Conservation (phyloP, 2,113 vertebrate genomes). For the Albula glossodonta region DNA sequence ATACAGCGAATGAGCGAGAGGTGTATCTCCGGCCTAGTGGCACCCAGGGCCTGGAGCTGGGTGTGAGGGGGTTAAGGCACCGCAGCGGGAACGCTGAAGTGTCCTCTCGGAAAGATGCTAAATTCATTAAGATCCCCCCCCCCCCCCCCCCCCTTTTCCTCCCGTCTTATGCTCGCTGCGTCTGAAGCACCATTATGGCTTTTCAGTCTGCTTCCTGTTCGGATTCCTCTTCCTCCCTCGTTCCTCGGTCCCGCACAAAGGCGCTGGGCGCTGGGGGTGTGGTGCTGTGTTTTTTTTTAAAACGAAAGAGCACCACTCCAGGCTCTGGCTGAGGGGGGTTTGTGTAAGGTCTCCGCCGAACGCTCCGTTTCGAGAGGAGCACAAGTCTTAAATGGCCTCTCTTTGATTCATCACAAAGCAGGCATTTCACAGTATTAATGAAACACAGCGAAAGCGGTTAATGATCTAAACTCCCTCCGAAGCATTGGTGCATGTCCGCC, state of each 20-base stretch:
- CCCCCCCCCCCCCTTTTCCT: conserved; percentile 67
- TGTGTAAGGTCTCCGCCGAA: conserved; percentile 76
- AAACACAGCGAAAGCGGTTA: conserved; percentile 83
- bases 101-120: conserved; percentile 72
- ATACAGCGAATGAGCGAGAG: background rate
- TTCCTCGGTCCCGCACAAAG: conserved; percentile 69
- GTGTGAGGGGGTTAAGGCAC: conserved; percentile 24
- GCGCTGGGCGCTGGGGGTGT: conserved; percentile 72
- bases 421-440: conserved; percentile 81
- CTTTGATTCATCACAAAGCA: conserved; percentile 82
- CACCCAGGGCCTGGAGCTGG: background rate
- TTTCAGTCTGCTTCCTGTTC: conserved; percentile 86
- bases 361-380: conserved; percentile 76
- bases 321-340: conserved; percentile 66
- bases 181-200: conserved; percentile 81
- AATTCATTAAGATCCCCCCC: conserved; percentile 73
- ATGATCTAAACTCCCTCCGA: conserved; percentile 89
- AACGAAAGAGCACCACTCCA: conserved; percentile 64
- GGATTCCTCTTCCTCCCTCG: conserved; percentile 72
- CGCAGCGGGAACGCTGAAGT: conserved; percentile 60
- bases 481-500: conserved; percentile 75
- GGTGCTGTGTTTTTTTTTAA: conserved; percentile 60
- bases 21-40: background rate
- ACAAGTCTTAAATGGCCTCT: conserved; percentile 78
- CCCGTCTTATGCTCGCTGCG: conserved; percentile 29